Evolutionary conservation across 2,797 vertebrate genomes (phyloP).

Genomic region (Pipistrellus nathusii): DNA sequence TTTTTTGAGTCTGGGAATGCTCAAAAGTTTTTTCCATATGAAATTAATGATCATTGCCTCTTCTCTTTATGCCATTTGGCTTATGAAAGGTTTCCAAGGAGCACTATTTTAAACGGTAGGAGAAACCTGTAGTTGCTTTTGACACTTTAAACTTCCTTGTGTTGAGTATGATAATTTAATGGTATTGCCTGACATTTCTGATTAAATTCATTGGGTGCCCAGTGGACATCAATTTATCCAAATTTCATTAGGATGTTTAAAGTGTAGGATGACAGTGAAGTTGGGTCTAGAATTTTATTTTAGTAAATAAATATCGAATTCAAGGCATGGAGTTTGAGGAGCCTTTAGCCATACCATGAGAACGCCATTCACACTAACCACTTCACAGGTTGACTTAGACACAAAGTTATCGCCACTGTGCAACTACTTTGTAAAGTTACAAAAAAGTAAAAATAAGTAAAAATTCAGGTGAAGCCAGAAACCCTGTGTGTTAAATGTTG

Average conservation of each 20-base stretch:
- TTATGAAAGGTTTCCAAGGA: neutral
- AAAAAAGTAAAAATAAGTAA: neutral
- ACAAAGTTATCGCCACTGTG: neutral
- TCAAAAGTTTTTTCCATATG: neutral
- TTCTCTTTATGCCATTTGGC: neutral
- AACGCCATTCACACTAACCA: neutral
- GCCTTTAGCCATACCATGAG: neutral
- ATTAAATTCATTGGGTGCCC: neutral
- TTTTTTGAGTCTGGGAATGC: neutral
- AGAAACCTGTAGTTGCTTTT: neutral
- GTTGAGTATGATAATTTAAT: neutral
- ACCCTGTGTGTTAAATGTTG: neutral
- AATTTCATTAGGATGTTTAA: neutral
- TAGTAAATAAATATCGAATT: constrained; percentile 25
- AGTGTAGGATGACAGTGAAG: neutral
- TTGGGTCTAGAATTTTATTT: constrained; percentile 3
- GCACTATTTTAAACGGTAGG: neutral
- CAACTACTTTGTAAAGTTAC: neutral
- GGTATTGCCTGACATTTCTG: neutral
- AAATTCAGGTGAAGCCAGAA: neutral
- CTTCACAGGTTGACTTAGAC: neutral
- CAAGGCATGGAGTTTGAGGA: neutral
- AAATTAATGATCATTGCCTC: neutral
- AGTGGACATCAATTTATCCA: neutral
- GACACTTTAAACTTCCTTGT: neutral